Conservation (phyloP, 2,888 invertebrate genomes). For the Cactoblastis cactorum region DNA sequence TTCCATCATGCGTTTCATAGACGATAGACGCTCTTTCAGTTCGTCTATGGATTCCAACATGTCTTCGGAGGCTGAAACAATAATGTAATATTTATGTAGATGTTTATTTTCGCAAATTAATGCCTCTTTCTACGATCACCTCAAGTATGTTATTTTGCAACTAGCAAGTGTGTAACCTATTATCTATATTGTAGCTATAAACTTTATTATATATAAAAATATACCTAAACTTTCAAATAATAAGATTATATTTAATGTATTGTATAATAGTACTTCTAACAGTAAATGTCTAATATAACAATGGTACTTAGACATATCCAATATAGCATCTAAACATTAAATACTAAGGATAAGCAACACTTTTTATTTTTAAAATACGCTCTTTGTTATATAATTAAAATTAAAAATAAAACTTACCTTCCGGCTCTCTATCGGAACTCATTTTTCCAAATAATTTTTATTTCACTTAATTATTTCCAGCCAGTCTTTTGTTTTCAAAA, state of each 20-base stretch:
- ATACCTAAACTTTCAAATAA: too few species aligned
- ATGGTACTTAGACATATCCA: too few species aligned
- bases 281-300: too few species aligned
- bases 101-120: too few species aligned
- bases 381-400: neutral
- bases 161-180: too few species aligned
- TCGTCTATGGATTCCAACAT: conserved; percentile 88
- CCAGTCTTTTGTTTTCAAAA: conserved; percentile 41
- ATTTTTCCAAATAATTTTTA: conserved; percentile 28
- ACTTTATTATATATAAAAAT: too few species aligned
- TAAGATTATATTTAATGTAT: too few species aligned
- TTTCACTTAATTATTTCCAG: conserved; percentile 23
- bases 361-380: neutral
- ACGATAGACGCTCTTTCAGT: conserved; percentile 85
- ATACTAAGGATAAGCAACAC: too few species aligned
- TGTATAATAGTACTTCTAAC: too few species aligned
- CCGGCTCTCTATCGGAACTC: conserved; percentile 55
- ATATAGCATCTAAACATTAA: too few species aligned
- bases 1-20: conserved; percentile 90
- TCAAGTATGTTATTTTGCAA: neutral
- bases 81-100: neutral
- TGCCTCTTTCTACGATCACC: too few species aligned
- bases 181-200: too few species aligned
- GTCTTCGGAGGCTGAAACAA: conserved; percentile 57
- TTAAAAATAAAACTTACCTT: conserved; percentile 44